Percentiles rank a stretch among this genome's conserved stretches.
Conservation (phyloP, 2,888 invertebrate species). For the Pachymerium ferrugineum region DNA sequence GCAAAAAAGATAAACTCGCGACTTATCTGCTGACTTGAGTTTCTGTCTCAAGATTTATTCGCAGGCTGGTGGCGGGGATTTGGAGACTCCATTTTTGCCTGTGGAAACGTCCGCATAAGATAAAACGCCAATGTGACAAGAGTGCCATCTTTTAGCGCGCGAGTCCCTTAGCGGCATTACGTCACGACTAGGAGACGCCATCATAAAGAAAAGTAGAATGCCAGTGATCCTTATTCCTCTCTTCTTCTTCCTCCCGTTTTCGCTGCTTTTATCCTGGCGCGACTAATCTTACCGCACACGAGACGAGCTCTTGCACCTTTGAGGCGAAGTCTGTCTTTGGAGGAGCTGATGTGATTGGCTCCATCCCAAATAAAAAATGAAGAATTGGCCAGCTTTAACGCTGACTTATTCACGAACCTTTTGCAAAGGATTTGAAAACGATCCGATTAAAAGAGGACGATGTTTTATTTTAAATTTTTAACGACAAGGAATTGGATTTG, state of each 20-base stretch:
- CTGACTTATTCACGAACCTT: not conserved
- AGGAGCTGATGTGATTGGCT: not conserved
- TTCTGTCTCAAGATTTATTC: not conserved
- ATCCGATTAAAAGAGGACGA: not conserved
- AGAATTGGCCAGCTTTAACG: not conserved
- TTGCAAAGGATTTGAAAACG: not conserved
- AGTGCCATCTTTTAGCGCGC: conserved; percentile 1
- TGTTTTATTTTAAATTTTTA: not conserved
- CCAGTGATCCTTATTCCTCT: not conserved
- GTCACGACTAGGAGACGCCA: not conserved
- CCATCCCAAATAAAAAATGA: not conserved
- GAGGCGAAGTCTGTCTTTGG: not conserved
- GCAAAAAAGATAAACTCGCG: conserved; percentile 8
- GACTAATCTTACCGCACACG: not conserved
- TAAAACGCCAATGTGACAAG: conserved; percentile 13
- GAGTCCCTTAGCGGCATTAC: not conserved
- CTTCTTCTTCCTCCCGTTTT: not conserved
- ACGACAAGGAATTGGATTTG: no score
- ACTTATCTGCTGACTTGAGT: conserved; percentile 8
- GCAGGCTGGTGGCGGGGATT: not conserved
- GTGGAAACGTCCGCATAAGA: conserved; percentile 13
- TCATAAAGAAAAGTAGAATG: not conserved
- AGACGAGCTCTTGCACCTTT: not conserved
- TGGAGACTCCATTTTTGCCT: conserved; percentile 13
- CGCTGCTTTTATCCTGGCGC: not conserved